Conservation (phyloP, 2,113 vertebrate genomes). For the Greenwoodochromis staneri region DNA sequence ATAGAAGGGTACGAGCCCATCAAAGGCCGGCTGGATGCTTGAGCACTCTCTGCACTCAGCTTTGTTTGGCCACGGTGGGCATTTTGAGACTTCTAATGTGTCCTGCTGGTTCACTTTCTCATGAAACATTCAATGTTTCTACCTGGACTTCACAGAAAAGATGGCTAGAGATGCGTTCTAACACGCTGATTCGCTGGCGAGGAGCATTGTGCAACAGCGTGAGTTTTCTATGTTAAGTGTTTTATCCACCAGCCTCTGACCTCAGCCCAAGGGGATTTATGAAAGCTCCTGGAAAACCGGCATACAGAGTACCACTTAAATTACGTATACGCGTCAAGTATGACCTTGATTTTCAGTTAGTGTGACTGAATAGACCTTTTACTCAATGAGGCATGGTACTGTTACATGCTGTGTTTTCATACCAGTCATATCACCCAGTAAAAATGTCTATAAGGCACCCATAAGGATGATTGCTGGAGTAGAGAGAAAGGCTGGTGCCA, state of each 20-base stretch:
- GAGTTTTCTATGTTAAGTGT: not conserved
- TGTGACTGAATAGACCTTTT: not conserved
- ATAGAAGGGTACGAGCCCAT: slow-evolving; percentile 13
- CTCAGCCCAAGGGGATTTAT: not conserved
- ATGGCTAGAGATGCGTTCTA: not conserved
- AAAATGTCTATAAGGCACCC: not conserved
- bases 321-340: not conserved
- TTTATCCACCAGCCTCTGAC: not conserved
- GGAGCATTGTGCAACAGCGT: not conserved
- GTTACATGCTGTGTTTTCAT: not conserved
- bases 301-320: not conserved
- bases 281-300: not conserved
- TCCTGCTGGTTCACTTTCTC: slow-evolving; percentile 1
- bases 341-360: slow-evolving; percentile 15
- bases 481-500: not conserved
- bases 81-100: not conserved
- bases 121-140: slow-evolving; percentile 38
- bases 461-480: not conserved
- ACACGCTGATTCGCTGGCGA: not conserved
- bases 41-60: slow-evolving; percentile 4
- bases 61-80: not conserved
- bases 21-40: not conserved
- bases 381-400: not conserved
- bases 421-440: not conserved
- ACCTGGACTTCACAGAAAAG: not conserved